A percentile compares a stretch with the other conserved stretches of the same genome.
Conservation (phyloP, 1,140 invertebrate genomes). For the Hyposmocoma kahamanoa region DNA sequence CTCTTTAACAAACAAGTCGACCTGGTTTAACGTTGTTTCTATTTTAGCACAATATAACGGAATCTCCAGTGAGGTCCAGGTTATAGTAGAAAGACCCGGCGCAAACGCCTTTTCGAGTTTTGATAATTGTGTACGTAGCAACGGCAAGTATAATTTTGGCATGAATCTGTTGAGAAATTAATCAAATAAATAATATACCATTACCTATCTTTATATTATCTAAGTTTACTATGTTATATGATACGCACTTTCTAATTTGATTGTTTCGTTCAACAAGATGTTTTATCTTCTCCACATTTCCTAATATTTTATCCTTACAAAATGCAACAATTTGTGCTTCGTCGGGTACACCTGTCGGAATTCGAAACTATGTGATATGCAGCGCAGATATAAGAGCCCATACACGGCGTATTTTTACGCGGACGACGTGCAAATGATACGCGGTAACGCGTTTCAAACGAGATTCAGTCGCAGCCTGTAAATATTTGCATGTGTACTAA, state of each 20-base stretch:
- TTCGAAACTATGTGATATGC: no score
- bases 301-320: slow-evolving; percentile 79
- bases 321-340: slow-evolving; percentile 79
- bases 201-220: no score
- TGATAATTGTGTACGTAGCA: slow-evolving; percentile 80
- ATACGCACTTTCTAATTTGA: slow-evolving; percentile 44
- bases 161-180: slow-evolving; percentile 72
- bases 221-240: not conserved
- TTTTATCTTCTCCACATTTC: slow-evolving; percentile 75
- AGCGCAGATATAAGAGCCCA: no score
- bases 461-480: no score
- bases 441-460: no score
- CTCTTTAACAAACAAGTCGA: slow-evolving; percentile 82
- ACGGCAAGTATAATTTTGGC: slow-evolving; percentile 78
- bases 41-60: slow-evolving; percentile 78
- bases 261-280: slow-evolving; percentile 76
- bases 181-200: no score
- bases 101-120: slow-evolving; percentile 82
- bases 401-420: no score
- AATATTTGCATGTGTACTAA: no score
- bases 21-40: slow-evolving; percentile 74
- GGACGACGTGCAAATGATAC: no score
- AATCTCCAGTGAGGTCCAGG: slow-evolving; percentile 87
- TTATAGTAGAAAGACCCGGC: slow-evolving; percentile 84
- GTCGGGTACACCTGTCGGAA: slow-evolving; percentile 78